Evolutionary conservation across 2,113 vertebrate species (phyloP).

Genomic region (Lamprotornis superbus): DNA sequence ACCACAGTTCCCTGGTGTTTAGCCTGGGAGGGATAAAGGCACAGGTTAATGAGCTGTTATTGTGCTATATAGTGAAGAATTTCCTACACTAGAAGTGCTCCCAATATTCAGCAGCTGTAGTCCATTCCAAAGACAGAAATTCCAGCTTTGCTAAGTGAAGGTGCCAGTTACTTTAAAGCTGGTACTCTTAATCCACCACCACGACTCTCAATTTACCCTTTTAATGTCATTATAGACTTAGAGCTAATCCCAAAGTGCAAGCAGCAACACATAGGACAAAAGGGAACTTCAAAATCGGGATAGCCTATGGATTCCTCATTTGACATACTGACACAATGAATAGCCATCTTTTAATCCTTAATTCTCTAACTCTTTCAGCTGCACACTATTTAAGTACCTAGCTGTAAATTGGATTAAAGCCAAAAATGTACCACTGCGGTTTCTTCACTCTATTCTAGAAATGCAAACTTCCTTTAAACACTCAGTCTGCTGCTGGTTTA

Average conservation of each 20-base stretch:
- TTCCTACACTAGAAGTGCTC: not conserved
- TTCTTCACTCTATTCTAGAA: not conserved
- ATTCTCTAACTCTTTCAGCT: slow-evolving; percentile 23
- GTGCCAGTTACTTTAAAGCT: not conserved
- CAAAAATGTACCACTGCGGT: not conserved
- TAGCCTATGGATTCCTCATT: not conserved
- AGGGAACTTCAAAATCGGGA: slow-evolving; percentile 18
- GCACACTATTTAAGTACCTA: not conserved
- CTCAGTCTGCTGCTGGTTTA: not conserved
- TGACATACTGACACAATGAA: slow-evolving; percentile 50
- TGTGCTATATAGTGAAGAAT: not conserved
- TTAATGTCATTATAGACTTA: slow-evolving; percentile 52
- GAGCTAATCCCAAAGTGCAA: slow-evolving; percentile 32
- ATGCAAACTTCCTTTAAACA: not conserved
- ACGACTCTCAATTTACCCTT: slow-evolving; percentile 20
- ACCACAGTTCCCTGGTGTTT: not conserved
- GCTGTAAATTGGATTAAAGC: slow-evolving; percentile 33
- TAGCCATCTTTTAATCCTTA: slow-evolving; percentile 34
- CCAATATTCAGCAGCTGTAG: not conserved
- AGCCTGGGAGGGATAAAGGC: not conserved
- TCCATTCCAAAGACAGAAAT: not conserved
- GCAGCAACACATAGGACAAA: not conserved
- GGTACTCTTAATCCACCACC: slow-evolving; percentile 16
- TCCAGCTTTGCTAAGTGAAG: not conserved
- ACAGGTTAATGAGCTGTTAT: not conserved